Evolutionary conservation across 2,888 invertebrate species (phyloP), one percentile per base, ranked within the genome.

Genomic region (Stenurella melanura): DNA sequence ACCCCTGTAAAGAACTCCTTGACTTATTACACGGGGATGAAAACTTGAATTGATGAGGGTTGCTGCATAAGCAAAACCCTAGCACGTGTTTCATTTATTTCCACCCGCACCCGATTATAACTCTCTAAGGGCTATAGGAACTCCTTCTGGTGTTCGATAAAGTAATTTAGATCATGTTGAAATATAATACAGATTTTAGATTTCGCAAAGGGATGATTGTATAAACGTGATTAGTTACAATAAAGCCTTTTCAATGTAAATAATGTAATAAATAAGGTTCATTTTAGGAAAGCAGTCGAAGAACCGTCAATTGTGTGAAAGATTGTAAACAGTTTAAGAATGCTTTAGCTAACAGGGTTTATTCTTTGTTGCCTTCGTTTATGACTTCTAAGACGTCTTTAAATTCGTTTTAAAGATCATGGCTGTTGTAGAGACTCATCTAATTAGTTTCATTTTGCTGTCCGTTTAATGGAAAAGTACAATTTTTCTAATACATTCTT

Each of bases 71-170:
- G 57, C 69, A 69, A 57, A 34, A 56, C 54, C 67, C 69, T 34
- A 69, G 69, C 69, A 69, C 69, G 69, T 69, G 69, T 69, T 69
- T 69, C 69, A 69, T 69, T 69, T 57, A 69, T 69, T 34, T 38
- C 69, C 19, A 17, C 58, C 57, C 69, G 34, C 54, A 34, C 69
- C 15, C 56, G 69, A 69, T 69, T 69, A 69, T 69, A 69, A 69
- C 26, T 34, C 69, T 38, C 69, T 26, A 21, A 69, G 57, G 69
- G 21, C 26, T 34, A 18, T 30, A 69, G 18, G 57, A 30, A 69
- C 57, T 57, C 69, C 69, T 69, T 69, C 57, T 58, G 69, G 69
- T 69, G 38, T 58, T 57, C 69, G 69, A 69, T 69, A 69, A 69
- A 69, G 69, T 57, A 69, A 69, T 69, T 69, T 57, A 57, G 57